Conservation (phyloP, 2,797 vertebrate genomes). For the Poecilia gillii region DNA sequence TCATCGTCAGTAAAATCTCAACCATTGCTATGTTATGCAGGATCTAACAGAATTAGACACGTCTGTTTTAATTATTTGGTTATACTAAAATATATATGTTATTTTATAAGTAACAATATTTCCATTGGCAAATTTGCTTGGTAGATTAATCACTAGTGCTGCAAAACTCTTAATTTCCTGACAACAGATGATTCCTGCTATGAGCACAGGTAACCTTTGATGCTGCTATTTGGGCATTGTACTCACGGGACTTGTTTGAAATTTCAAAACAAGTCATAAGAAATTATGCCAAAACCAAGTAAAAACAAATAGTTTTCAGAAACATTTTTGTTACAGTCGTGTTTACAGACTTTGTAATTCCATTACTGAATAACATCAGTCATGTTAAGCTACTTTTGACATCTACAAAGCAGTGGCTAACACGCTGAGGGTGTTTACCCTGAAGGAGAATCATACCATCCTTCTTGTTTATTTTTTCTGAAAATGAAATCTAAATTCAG, state of each 20-base stretch:
- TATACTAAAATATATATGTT: not conserved
- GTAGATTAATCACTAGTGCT: conserved; percentile 37
- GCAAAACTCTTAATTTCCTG: conserved; percentile 23
- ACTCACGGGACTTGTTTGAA: conserved; percentile 39
- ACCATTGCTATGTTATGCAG: not conserved
- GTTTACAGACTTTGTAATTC: not conserved
- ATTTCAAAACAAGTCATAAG: conserved; percentile 48
- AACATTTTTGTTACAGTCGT: conserved; percentile 14
- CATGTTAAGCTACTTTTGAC: not conserved
- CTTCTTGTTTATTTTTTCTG: not conserved
- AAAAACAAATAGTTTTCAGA: conserved; percentile 40
- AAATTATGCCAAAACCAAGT: conserved; percentile 22
- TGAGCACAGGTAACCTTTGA: conserved; percentile 58
- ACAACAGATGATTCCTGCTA: conserved; percentile 44
- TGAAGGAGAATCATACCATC: not conserved
- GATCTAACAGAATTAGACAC: not conserved
- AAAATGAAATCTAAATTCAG: not conserved
- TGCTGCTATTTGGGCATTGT: conserved; percentile 47
- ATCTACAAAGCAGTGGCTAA: not conserved
- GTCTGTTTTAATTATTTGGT: not conserved
- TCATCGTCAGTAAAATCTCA: not conserved
- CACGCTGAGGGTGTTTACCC: not conserved
- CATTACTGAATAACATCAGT: not conserved
- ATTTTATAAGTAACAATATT: not conserved
- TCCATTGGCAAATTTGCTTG: conserved; percentile 11